Base-by-base conservation (phyloP, 2,888 invertebrate genomes). In the Watsonalla cultraria region DNA sequence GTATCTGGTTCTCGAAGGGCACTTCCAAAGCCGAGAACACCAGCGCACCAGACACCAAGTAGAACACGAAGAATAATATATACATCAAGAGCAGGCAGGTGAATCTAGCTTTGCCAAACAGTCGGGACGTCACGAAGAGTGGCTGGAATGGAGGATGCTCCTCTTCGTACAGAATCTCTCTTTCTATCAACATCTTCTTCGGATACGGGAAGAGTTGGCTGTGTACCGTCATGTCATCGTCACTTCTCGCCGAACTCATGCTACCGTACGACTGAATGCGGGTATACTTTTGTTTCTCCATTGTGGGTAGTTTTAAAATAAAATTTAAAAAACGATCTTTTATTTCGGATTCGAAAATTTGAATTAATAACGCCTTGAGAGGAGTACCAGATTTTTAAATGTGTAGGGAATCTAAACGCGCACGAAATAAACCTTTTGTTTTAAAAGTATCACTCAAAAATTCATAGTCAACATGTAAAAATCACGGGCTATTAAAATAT, bases 11-110 rank as follows among this genome's bases (percentile, higher is more conserved):
- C 73, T 95, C 95, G 57, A 90, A 66, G 0, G 94, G 94, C 0
- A 91, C 86, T 78, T 96, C 96, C 59, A 95, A 78, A 11, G 92
- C 84, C 45, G 92, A 92, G 77, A 96, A 96, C 51, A 94, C 91
- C 56, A 93, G 65, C 0, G 94, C 94, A 0, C 96, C 96, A 54
- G 93, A 83, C 15, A 92, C 84, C 71, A 96, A 78, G 78, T 93
- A 96, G 47, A 90, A 76, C 6, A 92, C 60, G 75, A 94, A 95
- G 65, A 94, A 92, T 5, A 92, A 52, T 5, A 93, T 70, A 69
- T 92, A 94, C 24, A 92, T 71, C 7, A 84, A 58, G 58, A 94
- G 82, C 39, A 93, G 79, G 52, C 86, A 90, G 0, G 92, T 89
- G 61, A 92, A 92, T 61, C 92, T 86, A 47, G 92, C 84, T 54